A percentile compares a stretch with the other conserved stretches of the same genome.
Evolutionary conservation across 1,140 invertebrate species (phyloP).

Genomic region (Brachionus rubens): DNA sequence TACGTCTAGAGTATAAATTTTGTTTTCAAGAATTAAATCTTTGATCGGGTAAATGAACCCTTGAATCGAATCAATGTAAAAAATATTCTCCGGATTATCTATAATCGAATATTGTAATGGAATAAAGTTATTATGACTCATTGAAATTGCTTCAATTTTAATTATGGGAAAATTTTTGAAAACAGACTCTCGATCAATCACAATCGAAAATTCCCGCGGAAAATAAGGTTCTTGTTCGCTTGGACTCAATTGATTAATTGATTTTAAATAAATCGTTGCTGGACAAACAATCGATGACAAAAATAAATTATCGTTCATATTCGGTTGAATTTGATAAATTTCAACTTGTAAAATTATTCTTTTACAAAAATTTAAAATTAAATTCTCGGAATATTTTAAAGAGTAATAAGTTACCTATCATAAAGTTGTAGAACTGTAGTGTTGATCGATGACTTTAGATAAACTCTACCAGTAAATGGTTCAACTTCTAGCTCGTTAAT

Average conservation of each 20-base stretch:
- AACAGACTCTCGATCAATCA: not conserved
- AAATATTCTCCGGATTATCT: not conserved
- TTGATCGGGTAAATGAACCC: constrained; percentile 3
- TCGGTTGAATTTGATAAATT: constrained; percentile 8
- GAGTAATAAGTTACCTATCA: not conserved
- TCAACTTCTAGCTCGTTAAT: not conserved
- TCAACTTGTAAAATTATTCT: not conserved
- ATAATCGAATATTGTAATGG: not conserved
- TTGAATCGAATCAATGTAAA: constrained; percentile 9
- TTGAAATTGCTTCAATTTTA: constrained; percentile 26
- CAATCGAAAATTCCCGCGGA: not conserved
- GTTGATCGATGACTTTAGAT: not conserved
- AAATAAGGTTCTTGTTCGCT: not conserved
- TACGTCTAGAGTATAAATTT: not conserved
- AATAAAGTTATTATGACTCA: not conserved
- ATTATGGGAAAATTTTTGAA: not conserved
- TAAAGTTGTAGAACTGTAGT: not conserved
- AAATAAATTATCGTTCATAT: not conserved
- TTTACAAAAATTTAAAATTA: not conserved
- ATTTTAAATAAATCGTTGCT: constrained; percentile 27
- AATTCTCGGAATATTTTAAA: not conserved
- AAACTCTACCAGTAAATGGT: not conserved
- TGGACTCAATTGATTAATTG: not conserved
- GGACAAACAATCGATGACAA: not conserved
- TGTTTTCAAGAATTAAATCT: not conserved